These are phyloP conservation scores for Anolis sagrei DNA, from an alignment of 2,113 vertebrate genomes.

Conservation along the genomic window DNA sequence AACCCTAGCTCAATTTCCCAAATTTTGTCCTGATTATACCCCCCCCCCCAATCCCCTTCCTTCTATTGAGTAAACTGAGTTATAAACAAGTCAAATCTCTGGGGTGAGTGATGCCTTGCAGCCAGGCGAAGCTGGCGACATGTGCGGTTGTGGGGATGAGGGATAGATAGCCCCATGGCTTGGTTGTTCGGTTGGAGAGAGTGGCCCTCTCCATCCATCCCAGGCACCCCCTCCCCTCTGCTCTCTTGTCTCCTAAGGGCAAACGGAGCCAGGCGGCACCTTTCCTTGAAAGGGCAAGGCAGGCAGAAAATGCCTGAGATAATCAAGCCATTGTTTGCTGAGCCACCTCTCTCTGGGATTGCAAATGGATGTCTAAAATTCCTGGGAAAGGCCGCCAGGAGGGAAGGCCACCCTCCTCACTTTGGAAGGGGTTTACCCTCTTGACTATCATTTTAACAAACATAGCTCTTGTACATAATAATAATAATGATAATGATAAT, in stretches of 20 bases:
- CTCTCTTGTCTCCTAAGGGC: conserved; percentile 22
- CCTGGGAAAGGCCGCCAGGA: neutral
- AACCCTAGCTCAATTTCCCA: no score
- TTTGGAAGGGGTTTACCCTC: conserved; percentile 7
- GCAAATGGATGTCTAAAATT: neutral
- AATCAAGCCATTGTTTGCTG: conserved; percentile 11
- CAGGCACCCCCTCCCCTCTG: neutral
- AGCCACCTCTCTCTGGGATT: neutral
- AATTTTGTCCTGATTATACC: no score
- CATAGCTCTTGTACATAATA: no score
- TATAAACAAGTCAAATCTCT: neutral
- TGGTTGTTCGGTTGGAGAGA: no score
- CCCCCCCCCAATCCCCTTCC: neutral
- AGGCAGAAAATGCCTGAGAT: neutral
- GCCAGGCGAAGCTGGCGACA: no score
- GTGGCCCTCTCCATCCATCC: neutral
- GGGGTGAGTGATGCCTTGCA: neutral
- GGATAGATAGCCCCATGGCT: neutral
- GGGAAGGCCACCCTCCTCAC: neutral
- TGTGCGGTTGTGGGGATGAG: neutral
- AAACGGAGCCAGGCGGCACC: conserved; percentile 5
- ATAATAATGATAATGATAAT: no score
- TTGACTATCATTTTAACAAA: no score
- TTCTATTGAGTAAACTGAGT: neutral
- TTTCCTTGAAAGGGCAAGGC: conserved; percentile 7